Percentiles rank a stretch among this genome's conserved stretches.
Evolutionary conservation across 1,140 invertebrate genomes (phyloP).

Genomic region (Venturia canescens): DNA sequence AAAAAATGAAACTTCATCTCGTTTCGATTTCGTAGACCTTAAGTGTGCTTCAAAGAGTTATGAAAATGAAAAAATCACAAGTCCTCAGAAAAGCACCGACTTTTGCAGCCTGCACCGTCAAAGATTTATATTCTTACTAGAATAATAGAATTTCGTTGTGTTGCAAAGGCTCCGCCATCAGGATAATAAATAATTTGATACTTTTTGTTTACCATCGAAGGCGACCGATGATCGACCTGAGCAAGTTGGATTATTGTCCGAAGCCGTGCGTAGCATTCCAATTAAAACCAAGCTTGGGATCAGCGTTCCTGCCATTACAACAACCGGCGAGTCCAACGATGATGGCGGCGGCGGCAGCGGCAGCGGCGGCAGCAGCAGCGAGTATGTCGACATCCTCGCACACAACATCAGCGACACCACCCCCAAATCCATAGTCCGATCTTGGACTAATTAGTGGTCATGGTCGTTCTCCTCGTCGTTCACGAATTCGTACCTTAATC

Average conservation of each 20-base stretch:
- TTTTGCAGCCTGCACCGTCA: no score
- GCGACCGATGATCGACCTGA: slow-evolving; percentile 77
- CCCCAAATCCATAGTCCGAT: slow-evolving; percentile 77
- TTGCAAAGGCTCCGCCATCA: no score
- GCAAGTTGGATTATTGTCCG: slow-evolving; percentile 74
- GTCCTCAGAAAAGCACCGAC: no score
- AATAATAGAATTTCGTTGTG: no score
- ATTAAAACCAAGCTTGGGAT: slow-evolving; percentile 87
- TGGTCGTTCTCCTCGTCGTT: slow-evolving; percentile 18
- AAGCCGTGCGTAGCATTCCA: slow-evolving; percentile 86
- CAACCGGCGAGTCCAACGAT: slow-evolving; percentile 75
- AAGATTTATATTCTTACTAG: no score
- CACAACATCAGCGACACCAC: slow-evolving; percentile 73
- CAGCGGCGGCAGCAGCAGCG: slow-evolving; percentile 42
- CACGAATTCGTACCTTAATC: slow-evolving; percentile 12
- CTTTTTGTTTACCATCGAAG: slow-evolving; percentile 56
- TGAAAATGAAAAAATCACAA: no score
- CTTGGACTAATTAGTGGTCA: slow-evolving; percentile 43
- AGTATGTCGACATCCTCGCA: slow-evolving; percentile 70
- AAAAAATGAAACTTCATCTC: no score
- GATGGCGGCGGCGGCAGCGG: slow-evolving; percentile 51
- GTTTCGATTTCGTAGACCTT: no score
- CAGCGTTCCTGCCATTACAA: slow-evolving; percentile 88
- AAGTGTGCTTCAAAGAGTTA: no score
- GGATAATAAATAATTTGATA: background rate